Base-by-base conservation (phyloP, 1,140 invertebrate genomes). In the Arctopsyche grandis region DNA sequence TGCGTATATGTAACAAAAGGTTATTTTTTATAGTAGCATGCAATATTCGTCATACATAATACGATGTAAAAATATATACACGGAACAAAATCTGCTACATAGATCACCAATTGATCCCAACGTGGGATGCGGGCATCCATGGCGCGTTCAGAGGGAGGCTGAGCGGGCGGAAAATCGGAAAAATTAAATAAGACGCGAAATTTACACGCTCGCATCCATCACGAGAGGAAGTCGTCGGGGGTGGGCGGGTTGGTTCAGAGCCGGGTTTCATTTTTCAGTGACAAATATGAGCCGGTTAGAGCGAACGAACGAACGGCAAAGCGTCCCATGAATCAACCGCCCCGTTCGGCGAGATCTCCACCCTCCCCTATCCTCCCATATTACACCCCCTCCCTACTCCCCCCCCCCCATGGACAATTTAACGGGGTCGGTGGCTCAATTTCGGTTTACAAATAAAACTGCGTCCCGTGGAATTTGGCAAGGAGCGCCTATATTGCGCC, bases 371-470 rank as follows among this genome's bases (percentile, higher is more conserved):
- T 69, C 16, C n/a, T n/a, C n/a, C n/a, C n/a, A n/a, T n/a, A n/a
- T n/a, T 69, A 63, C 19, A 63, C 5, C 48, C 48, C 48, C 3
- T 52, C 10, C 12, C 48, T 52, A 38, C 48, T 12, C 48, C 1
- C 48, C 16, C 48, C 12, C n/a, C 44, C 12, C 44, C 12, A 5
- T 52, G 48, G 44, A 48, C 70, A 48, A 73, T 73, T 73, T 73
- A 48, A 56, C 71, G 48, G 48, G 46, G 48, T 29, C 48, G 43
- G 71, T 22, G 71, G 46, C 71, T 74, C 71, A 74, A 74, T 74
- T 73, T 74, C 71, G 71, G 71, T 74, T 74, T 56, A 24, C 71
- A 56, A 74, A 74, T 74, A 74, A 74, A 74, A 74, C 21, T 74
- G 43, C 52, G 19, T 56, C 43, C 26, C 26, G 26, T 52, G 71